These are phyloP conservation scores for Cabera pusaria DNA, from an alignment of 2,888 invertebrate species.

Conservation along the genomic window DNA sequence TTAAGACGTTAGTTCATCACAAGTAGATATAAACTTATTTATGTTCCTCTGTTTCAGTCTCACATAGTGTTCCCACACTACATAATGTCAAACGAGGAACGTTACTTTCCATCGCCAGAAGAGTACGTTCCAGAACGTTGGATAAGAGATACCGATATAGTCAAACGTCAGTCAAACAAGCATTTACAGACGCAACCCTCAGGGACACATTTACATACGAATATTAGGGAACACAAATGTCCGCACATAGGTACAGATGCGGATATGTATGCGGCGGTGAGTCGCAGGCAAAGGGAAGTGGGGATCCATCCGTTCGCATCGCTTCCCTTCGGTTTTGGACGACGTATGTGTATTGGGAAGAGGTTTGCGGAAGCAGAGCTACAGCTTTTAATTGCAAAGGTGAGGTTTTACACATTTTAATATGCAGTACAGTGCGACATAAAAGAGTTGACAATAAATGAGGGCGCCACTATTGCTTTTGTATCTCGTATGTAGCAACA, in stretches of 20 bases:
- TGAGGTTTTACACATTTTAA: too few species aligned
- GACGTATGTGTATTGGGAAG: constrained; percentile 90
- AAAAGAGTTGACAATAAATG: too few species aligned
- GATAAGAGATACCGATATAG: constrained; percentile 81
- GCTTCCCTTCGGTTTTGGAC: constrained; percentile 90
- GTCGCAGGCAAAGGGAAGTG: constrained; percentile 76
- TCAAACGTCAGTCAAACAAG: too few species aligned
- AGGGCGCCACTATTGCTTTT: too few species aligned
- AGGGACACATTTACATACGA: neutral
- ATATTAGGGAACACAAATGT: constrained; percentile 7
- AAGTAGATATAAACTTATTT: too few species aligned
- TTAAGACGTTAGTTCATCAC: too few species aligned
- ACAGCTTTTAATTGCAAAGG: constrained; percentile 89
- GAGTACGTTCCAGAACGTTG: constrained; percentile 90
- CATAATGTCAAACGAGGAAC: constrained; percentile 88
- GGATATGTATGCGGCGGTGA: constrained; percentile 44
- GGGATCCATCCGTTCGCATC: constrained; percentile 89
- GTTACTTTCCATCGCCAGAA: constrained; percentile 88
- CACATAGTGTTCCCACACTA: constrained; percentile 91
- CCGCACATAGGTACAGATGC: constrained; percentile 17
- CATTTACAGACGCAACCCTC: too few species aligned
- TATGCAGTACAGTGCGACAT: too few species aligned
- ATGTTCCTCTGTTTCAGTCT: constrained; percentile 85
- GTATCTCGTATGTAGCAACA: too few species aligned
- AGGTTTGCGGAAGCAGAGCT: constrained; percentile 92